These are phyloP conservation scores for Colletes collaris DNA, from an alignment of 2,888 invertebrate species.

Conservation along the genomic window DNA sequence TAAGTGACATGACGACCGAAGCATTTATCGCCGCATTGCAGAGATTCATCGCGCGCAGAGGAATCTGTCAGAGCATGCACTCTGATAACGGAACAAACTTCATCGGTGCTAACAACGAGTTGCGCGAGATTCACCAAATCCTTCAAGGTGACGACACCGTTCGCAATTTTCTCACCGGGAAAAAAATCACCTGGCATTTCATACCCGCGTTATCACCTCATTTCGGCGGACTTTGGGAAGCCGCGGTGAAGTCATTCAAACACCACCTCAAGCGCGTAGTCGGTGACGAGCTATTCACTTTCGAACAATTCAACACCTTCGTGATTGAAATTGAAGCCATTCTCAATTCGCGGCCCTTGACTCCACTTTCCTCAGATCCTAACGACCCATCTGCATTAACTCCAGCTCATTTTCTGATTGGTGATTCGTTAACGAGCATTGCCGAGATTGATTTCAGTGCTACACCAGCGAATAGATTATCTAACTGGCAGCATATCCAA, in stretches of 20 bases:
- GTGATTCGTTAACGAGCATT: not conserved
- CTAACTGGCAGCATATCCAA: constrained; percentile 9
- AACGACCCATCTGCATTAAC: not conserved
- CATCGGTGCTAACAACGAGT: no score
- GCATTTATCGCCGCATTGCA: not conserved
- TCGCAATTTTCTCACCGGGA: no score
- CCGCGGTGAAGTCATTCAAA: no score
- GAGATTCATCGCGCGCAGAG: not conserved
- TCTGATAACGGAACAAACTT: no score
- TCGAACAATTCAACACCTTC: constrained; percentile 10
- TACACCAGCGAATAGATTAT: not conserved
- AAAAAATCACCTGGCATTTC: no score
- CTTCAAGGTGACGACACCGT: no score
- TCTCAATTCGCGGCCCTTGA: not conserved
- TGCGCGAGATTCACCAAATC: no score
- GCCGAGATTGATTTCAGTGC: not conserved
- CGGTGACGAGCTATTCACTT: constrained; percentile 7
- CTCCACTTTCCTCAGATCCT: constrained; percentile 2
- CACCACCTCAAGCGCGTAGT: not conserved
- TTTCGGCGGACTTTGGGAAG: no score
- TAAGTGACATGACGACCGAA: no score
- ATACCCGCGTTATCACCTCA: no score
- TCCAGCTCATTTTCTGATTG: constrained; percentile 20
- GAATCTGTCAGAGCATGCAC: not conserved
- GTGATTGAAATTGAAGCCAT: constrained; percentile 8